A percentile compares a stretch with the other conserved stretches of the same genome.
These are phyloP conservation scores for Polypedilum vanderplanki DNA, from an alignment of 1,140 invertebrate genomes.

Conservation along the genomic window DNA sequence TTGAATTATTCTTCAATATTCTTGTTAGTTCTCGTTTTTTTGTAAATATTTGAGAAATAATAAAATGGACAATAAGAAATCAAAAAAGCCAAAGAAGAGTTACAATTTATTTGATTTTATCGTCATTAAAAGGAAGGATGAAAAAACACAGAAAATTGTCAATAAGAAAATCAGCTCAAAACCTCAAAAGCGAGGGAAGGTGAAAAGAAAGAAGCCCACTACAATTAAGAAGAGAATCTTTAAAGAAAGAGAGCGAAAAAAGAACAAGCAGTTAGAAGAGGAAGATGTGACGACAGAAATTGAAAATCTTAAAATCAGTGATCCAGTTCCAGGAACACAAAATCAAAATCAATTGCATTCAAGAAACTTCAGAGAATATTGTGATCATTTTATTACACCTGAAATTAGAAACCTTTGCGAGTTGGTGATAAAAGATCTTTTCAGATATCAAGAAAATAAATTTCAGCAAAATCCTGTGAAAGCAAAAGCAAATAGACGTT, in stretches of 20 bases:
- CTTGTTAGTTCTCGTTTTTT: too few species aligned
- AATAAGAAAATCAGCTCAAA: not conserved
- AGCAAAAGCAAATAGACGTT: conserved; percentile 48
- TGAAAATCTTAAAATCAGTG: not conserved
- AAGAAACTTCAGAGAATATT: conserved; percentile 34
- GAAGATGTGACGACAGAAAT: not conserved
- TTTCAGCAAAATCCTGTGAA: conserved; percentile 54
- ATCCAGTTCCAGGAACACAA: not conserved
- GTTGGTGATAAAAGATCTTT: conserved; percentile 48
- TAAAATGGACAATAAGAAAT: not conserved
- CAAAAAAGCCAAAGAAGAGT: not conserved
- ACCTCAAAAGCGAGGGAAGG: not conserved
- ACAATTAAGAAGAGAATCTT: not conserved
- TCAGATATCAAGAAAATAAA: conserved; percentile 53
- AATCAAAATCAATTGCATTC: not conserved
- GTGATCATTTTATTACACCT: conserved; percentile 39
- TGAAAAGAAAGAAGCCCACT: not conserved
- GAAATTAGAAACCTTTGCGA: conserved; percentile 34
- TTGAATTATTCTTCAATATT: too few species aligned
- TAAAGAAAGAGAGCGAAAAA: not conserved
- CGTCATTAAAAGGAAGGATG: not conserved
- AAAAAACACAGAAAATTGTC: not conserved
- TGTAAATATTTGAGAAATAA: not conserved
- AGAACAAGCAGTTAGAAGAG: not conserved
- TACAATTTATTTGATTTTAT: not conserved